A percentile compares a stretch with the other conserved stretches of the same genome.
phyloP scores from a whole-genome alignment of 30 jellyfish, hydroid and myxozoan genomes.

The Aurelia aurita region DNA sequence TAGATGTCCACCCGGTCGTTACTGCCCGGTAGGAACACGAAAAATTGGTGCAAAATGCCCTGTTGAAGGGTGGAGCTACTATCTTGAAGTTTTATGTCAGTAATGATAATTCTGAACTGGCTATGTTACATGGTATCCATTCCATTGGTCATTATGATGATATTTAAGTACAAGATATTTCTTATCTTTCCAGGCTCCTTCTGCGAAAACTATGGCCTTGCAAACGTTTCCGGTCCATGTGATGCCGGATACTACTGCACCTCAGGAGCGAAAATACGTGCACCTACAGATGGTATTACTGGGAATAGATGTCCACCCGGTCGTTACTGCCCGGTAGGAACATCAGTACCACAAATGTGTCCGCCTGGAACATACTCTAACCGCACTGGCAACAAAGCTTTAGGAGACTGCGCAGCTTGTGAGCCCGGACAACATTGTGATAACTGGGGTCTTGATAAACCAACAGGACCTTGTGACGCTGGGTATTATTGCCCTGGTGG shows the following conservation, averaged over 20 bases:
- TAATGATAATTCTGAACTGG: too few species aligned
- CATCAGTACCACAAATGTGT: slow-evolving; percentile 81
- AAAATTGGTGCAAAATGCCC: too few species aligned
- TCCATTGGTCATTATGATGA: too few species aligned
- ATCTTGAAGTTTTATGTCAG: too few species aligned
- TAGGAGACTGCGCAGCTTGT: slow-evolving; percentile 82
- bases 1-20: slow-evolving; percentile 88
- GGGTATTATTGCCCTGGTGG: slow-evolving; percentile 98
- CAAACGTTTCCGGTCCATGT: slow-evolving; percentile 81
- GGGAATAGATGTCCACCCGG: slow-evolving; percentile 94
- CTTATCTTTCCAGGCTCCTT: slow-evolving; percentile 49
- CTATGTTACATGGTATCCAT: too few species aligned
- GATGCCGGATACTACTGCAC: slow-evolving; percentile 87
- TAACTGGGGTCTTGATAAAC: slow-evolving; percentile 76
- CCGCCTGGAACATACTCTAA: slow-evolving; percentile 93
- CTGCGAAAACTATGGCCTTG: slow-evolving; percentile 81
- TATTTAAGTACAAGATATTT: not conserved
- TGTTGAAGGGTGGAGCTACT: too few species aligned
- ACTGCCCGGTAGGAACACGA: slow-evolving; percentile 81
- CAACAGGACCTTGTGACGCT: slow-evolving; percentile 86
- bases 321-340: slow-evolving; percentile 74
- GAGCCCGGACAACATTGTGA: slow-evolving; percentile 90
- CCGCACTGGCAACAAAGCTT: slow-evolving; percentile 70
- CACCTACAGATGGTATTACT: slow-evolving; percentile 91
- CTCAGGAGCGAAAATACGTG: slow-evolving; percentile 68